These are phyloP conservation scores for Anser brachyrhynchus DNA, from an alignment of 2,113 vertebrate species.

Conservation along the genomic window DNA sequence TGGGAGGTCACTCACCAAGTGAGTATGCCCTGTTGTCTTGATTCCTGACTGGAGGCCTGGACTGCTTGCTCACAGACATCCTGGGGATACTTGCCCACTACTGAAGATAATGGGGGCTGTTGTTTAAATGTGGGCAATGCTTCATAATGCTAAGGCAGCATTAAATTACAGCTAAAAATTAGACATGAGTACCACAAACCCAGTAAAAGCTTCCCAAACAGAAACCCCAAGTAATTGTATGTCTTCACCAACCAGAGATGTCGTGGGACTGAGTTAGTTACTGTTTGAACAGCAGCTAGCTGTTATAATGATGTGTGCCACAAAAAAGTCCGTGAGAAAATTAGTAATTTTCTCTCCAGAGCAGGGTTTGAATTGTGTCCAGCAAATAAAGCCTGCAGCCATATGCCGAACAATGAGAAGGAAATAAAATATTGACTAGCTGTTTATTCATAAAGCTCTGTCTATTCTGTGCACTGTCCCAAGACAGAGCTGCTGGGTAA, in stretches of 20 bases:
- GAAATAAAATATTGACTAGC: conserved; percentile 41
- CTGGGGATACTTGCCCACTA: background rate
- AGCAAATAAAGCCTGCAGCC: conserved; percentile 17
- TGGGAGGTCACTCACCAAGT: background rate
- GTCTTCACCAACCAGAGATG: background rate
- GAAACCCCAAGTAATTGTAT: background rate
- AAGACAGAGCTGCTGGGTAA: background rate
- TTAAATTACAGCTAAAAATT: background rate
- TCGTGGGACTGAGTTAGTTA: background rate
- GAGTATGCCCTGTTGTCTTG: background rate
- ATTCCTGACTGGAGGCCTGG: background rate
- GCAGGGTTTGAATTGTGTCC: background rate
- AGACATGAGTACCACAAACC: background rate
- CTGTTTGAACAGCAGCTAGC: background rate
- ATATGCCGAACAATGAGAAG: conserved; percentile 6
- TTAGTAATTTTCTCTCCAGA: background rate
- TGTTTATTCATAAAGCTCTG: conserved; percentile 7
- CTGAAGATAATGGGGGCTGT: background rate
- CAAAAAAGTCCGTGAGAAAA: background rate
- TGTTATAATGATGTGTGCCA: background rate
- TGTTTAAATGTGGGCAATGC: background rate
- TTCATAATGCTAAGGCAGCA: background rate
- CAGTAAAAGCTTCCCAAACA: background rate
- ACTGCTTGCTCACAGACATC: background rate
- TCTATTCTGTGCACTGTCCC: background rate